Evolutionary conservation across 2,888 invertebrate species (phyloP).

Genomic region (Campoletis raptor): DNA sequence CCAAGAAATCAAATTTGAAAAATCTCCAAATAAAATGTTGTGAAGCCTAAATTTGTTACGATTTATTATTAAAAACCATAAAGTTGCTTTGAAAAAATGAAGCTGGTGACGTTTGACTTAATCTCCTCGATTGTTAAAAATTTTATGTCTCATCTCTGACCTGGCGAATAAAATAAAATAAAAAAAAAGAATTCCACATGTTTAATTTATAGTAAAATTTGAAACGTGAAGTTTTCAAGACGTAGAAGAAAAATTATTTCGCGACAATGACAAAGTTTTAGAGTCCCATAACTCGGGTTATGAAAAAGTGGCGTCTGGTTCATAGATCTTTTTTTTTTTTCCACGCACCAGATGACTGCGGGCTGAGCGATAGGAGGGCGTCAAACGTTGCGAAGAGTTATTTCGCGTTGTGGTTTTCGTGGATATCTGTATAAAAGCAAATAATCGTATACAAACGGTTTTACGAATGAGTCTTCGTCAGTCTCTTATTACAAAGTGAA

Average conservation of each 20-base stretch:
- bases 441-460: slow-evolving; percentile 70
- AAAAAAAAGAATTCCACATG: neutral
- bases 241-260: slow-evolving; percentile 41
- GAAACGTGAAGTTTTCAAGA: neutral
- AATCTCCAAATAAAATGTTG: neutral
- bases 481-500: slow-evolving; percentile 71
- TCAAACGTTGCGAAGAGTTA: slow-evolving; percentile 41
- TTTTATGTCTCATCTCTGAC: neutral
- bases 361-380: slow-evolving; percentile 36
- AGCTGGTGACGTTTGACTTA: neutral
- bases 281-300: slow-evolving; percentile 61
- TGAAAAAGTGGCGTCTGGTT: slow-evolving; percentile 54
- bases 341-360: slow-evolving; percentile 52
- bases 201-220: neutral
- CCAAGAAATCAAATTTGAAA: neutral
- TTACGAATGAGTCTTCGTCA: slow-evolving; percentile 66
- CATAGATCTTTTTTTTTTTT: slow-evolving; percentile 31
- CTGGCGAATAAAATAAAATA: neutral
- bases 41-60: no score
- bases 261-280: slow-evolving; percentile 63
- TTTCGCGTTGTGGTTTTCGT: slow-evolving; percentile 40
- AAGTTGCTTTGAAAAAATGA: neutral
- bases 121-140: neutral
- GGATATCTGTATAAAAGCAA: slow-evolving; percentile 58
- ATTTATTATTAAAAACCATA: neutral